phyloP scores from a whole-genome alignment of 2,888 invertebrate genomes.

The Parochlus steinenii region DNA sequence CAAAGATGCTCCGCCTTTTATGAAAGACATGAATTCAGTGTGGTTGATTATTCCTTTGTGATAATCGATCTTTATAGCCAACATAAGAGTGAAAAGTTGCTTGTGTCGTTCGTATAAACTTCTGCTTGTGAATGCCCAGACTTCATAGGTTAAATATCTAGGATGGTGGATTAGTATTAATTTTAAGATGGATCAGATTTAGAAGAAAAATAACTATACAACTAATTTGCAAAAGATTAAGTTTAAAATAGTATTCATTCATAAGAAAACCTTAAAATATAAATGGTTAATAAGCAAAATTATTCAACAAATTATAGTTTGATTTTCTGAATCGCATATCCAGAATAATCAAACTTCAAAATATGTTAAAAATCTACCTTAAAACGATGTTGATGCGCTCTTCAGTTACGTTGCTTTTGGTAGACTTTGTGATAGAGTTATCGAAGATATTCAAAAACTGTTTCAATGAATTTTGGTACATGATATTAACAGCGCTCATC shows the following conservation, averaged over 20 bases:
- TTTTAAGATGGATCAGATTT: no score
- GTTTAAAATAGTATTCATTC: no score
- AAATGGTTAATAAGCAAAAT: no score
- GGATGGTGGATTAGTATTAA: no score
- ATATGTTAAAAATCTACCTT: no score
- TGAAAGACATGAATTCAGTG: slow-evolving; percentile 86
- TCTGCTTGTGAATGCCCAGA: slow-evolving; percentile 81
- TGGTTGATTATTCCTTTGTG: slow-evolving; percentile 66
- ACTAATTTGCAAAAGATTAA: no score
- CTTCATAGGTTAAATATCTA: slow-evolving; percentile 79
- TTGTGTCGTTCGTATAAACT: slow-evolving; percentile 90
- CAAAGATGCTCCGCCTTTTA: slow-evolving; percentile 89
- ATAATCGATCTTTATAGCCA: slow-evolving; percentile 90
- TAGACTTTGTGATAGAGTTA: slow-evolving; percentile 79
- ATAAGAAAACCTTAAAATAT: no score
- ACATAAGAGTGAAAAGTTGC: slow-evolving; percentile 78
- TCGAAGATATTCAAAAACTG: slow-evolving; percentile 91
- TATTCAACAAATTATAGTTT: no score
- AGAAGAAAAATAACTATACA: no score
- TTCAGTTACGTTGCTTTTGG: slow-evolving; percentile 64
- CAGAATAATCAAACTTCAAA: no score
- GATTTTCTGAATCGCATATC: no score
- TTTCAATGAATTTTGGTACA: slow-evolving; percentile 93
- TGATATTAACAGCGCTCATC: slow-evolving; percentile 90
- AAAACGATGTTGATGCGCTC: slow-evolving; percentile 82